A percentile compares a stretch with the other conserved stretches of the same genome.
Conservation (phyloP, 2,113 vertebrate genomes). For the Equus quagga region DNA sequence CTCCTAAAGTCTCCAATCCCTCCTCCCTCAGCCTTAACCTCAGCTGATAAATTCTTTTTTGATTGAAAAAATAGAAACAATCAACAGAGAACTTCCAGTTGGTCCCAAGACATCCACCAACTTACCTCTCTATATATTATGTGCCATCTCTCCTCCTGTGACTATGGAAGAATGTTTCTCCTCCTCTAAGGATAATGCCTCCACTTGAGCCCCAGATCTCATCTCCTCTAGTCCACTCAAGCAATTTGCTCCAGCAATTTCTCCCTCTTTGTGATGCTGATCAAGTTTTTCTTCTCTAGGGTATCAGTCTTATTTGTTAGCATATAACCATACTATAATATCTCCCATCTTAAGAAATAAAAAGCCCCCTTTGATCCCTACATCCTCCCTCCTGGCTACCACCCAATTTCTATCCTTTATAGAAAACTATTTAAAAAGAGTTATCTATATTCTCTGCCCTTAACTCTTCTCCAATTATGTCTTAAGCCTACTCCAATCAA, state of each 20-base stretch:
- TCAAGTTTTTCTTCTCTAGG: background rate
- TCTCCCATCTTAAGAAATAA: background rate
- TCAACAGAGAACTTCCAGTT: background rate
- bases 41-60: background rate
- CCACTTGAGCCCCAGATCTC: background rate
- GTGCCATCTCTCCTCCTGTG: background rate
- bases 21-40: background rate
- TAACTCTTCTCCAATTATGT: background rate
- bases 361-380: background rate
- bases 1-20: background rate
- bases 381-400: background rate
- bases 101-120: background rate
- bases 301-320: background rate
- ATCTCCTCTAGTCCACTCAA: background rate
- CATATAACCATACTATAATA: background rate
- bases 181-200: background rate
- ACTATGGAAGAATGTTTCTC: background rate
- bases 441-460: background rate
- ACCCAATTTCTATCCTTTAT: background rate
- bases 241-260: background rate
- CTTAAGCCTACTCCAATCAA: background rate
- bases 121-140: background rate
- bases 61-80: background rate
- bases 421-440: background rate
- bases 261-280: background rate